Conservation (phyloP, 1,140 invertebrate species). For the Drosophila subobscura region DNA sequence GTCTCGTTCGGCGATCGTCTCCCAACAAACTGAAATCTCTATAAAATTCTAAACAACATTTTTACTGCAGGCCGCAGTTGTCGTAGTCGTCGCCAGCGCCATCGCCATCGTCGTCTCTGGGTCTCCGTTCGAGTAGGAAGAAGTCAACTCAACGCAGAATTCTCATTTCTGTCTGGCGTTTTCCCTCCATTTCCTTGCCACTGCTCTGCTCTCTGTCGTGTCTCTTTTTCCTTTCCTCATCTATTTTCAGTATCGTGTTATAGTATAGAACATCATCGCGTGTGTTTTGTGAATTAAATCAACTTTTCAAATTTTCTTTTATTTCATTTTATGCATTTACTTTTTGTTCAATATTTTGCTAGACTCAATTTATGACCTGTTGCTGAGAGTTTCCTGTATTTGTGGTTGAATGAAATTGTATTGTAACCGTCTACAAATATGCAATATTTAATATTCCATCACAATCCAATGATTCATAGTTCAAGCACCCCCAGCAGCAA, state of each 20-base stretch:
- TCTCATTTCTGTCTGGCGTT: conserved; percentile 44
- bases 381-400: conserved; percentile 18
- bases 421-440: not conserved
- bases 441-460: not conserved
- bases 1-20: conserved; percentile 81
- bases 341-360: conserved; percentile 58
- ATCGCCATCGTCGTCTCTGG: conserved; percentile 30
- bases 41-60: conserved; percentile 62
- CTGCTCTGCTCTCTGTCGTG: conserved; percentile 9
- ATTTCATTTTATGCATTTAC: conserved; percentile 5
- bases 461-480: too few species aligned
- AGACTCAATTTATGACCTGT: conserved; percentile 40
- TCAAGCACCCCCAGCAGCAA: not conserved
- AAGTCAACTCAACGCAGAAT: conserved; percentile 60
- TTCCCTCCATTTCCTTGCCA: conserved; percentile 20
- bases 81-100: conserved; percentile 10
- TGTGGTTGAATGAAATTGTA: conserved; percentile 19
- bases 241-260: conserved; percentile 52
- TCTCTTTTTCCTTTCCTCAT: conserved; percentile 40
- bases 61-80: conserved; percentile 55
- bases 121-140: conserved; percentile 53
- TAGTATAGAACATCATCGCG: conserved; percentile 31
- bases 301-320: conserved; percentile 17
- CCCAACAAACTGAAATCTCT: conserved; percentile 77
- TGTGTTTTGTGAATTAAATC: conserved; percentile 37